These are phyloP conservation scores for Drosophila kuntzei DNA, from an alignment of 2,888 invertebrate genomes.

Conservation along the genomic window DNA sequence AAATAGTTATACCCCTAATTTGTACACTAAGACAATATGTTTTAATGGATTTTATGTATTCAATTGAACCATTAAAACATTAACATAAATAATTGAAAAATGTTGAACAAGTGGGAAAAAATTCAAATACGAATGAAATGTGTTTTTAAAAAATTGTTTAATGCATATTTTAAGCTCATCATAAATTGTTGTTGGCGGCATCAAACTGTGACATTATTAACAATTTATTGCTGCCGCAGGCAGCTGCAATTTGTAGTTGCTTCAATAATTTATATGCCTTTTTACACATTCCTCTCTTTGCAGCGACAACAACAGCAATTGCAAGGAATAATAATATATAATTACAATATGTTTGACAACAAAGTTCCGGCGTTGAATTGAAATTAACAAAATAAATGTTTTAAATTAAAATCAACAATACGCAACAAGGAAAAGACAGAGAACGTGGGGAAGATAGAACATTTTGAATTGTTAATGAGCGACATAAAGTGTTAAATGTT, in stretches of 20 bases:
- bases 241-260: constrained; percentile 47
- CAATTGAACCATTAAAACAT: constrained; percentile 64
- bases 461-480: constrained; percentile 74
- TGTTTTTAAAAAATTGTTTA: constrained; percentile 19
- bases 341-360: constrained; percentile 74
- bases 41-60: constrained; percentile 27
- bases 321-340: constrained; percentile 25
- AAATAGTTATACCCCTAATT: constrained; percentile 7
- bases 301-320: constrained; percentile 49
- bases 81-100: constrained; percentile 73
- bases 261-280: constrained; percentile 57
- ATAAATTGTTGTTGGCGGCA: constrained; percentile 62
- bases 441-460: constrained; percentile 15
- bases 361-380: constrained; percentile 68
- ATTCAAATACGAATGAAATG: constrained; percentile 18
- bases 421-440: not conserved
- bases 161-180: constrained; percentile 66
- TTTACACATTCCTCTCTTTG: constrained; percentile 54
- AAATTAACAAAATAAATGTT: constrained; percentile 63
- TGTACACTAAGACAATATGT: not conserved
- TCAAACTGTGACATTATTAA: constrained; percentile 69
- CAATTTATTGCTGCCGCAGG: constrained; percentile 58
- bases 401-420: constrained; percentile 35
- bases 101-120: constrained; percentile 36
- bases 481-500: constrained; percentile 71